Conservation (phyloP, 2,797 vertebrate species). For the Rhabdomys pumilio region DNA sequence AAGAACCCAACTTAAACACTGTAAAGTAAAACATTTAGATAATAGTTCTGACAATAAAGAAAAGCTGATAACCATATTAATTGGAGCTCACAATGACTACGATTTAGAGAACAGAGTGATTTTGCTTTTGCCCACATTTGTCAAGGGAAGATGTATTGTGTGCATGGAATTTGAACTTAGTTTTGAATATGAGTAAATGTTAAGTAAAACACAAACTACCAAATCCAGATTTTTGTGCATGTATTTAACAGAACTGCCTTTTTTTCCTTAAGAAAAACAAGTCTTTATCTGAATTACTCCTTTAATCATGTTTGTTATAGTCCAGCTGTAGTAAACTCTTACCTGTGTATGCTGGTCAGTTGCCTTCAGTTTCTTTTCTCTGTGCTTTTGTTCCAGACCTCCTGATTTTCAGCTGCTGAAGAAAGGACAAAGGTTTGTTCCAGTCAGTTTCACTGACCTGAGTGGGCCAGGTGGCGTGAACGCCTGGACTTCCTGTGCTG, state of each 20-base stretch:
- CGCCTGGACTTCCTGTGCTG: constrained; percentile 83
- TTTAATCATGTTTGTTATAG: constrained; percentile 59
- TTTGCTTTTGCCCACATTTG: constrained; percentile 39
- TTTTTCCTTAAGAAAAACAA: constrained; percentile 42
- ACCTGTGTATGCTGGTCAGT: background rate
- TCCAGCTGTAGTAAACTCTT: constrained; percentile 38
- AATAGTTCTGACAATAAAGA: constrained; percentile 52
- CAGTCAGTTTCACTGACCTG: constrained; percentile 59
- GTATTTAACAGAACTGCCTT: constrained; percentile 37
- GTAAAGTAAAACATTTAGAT: constrained; percentile 52
- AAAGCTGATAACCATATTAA: constrained; percentile 37
- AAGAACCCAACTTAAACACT: constrained; percentile 47
- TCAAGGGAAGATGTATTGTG: constrained; percentile 8
- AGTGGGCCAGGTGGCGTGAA: constrained; percentile 77
- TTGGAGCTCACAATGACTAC: background rate
- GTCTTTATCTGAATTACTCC: constrained; percentile 21
- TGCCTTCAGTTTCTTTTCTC: constrained; percentile 69
- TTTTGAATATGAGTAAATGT: constrained; percentile 57
- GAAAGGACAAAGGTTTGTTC: constrained; percentile 92
- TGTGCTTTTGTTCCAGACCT: constrained; percentile 89
- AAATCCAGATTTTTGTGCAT: constrained; percentile 8
- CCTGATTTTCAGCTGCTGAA: constrained; percentile 93
- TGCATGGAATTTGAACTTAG: constrained; percentile 52
- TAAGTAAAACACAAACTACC: background rate
- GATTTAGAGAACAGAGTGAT: constrained; percentile 54